Base-by-base conservation (phyloP, 30 jellyfish, hydroid and myxozoan genomes). In the Calvadosia cruxmelitensis region DNA sequence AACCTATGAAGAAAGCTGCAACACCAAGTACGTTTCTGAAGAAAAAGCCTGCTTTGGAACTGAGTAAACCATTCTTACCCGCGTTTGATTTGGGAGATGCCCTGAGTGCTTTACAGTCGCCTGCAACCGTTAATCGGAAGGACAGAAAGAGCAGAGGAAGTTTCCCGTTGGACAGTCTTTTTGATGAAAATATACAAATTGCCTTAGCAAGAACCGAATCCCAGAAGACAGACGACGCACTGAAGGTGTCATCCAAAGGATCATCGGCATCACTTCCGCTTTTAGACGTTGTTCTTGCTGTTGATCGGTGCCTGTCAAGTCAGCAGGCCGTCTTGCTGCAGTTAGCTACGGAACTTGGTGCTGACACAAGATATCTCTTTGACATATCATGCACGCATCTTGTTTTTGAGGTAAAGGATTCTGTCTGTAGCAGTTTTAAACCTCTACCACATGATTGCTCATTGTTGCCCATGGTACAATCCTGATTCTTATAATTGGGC, bases 371-470 rank as follows among this genome's bases (percentile, higher is more conserved):
- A 29, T 71, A 29, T 71, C 61, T 81, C 12, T 87, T 36, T 33
- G 97, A 87, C 34, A 81, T 64, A n/a, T 49, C 83, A 5, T 87
- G 97, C 74, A 87, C 97, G 0, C 97, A 87, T 71, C 82, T 87
- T 32, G 70, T 87, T 1, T 88, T 78, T 63, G 81, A 87, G 94
- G 97, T 80, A 50, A n/a, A n/a, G n/a, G n/a, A n/a, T n/a, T n/a
- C n/a, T n/a, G n/a, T n/a, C n/a, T n/a, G n/a, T n/a, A n/a, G n/a
- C n/a, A n/a, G n/a, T n/a, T n/a, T n/a, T n/a, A n/a, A n/a, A n/a
- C n/a, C n/a, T n/a, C n/a, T n/a, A n/a, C n/a, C n/a, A n/a, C n/a
- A n/a, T n/a, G n/a, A n/a, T n/a, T n/a, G n/a, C n/a, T n/a, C n/a
- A n/a, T n/a, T n/a, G n/a, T n/a, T n/a, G n/a, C n/a, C n/a, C n/a